Evolutionary conservation across 2,797 vertebrate species (phyloP), one percentile per base, ranked within the genome.

Genomic region (Eleutherodactylus coqui): DNA sequence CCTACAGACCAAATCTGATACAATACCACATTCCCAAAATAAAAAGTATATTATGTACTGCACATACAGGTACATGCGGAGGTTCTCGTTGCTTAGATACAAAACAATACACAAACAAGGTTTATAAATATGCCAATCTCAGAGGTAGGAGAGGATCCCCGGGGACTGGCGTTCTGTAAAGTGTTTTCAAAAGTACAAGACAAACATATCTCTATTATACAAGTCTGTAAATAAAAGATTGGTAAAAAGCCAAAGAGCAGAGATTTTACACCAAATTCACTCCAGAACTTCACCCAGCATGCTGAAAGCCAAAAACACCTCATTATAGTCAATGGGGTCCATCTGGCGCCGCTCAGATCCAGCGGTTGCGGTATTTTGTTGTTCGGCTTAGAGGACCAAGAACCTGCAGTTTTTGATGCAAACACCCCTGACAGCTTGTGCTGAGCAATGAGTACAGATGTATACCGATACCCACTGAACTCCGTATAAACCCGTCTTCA

Each of bases 191-290:
- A 80, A 60, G 32, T 53, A 62, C 21, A 51, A 53, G 21, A 64
- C 43, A 58, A 82, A 67, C 55, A 83, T 58, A 53, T 76, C 60
- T 70, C 58, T 38, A 53, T 21, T 82, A 86, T 53, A 86, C 27
- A 86, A 41, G 16, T 14, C 79, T 76, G 27, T 11, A 76, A 14
- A 76, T 21, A 51, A 47, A 51, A 75, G 14, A 34, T 27, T 34
- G 6, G 53, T 7, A 29, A 16, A 51, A 53, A 29, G 73, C 24
- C 47, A 76, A 29, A 53, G 47, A 24, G 36, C 53, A 58, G 2
- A 41, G 6, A 24, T 24, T 13, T 36, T 36, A 27, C 13, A 36
- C 36, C 5, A 10, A 21, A 14, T 3, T 1, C 1, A 5, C 29
- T 16, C 27, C 29, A 51, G 49, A 51, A 5, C 17, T n/a, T 41